Conservation (phyloP, 2,888 invertebrate genomes). For the Caenorhabditis sp. region DNA sequence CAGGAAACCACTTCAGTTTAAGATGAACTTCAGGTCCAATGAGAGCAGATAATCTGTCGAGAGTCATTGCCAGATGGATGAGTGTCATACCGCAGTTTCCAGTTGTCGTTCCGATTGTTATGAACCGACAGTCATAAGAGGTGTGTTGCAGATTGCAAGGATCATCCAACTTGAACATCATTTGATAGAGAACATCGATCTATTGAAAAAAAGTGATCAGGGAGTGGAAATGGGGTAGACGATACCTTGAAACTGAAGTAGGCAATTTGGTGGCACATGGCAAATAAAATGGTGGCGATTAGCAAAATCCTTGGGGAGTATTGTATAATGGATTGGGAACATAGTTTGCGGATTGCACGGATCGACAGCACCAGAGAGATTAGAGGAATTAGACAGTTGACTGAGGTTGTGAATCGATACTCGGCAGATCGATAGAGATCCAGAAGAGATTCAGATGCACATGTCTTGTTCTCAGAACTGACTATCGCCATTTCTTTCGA, state of each 20-base stretch:
- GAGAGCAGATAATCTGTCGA: conserved; percentile 18
- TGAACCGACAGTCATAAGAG: conserved; percentile 39
- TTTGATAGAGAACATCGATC: conserved; percentile 31
- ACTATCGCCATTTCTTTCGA: conserved; percentile 20
- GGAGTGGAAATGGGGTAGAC: not conserved
- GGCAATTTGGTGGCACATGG: conserved; percentile 31
- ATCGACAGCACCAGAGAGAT: conserved; percentile 21
- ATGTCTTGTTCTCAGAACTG: conserved; percentile 37
- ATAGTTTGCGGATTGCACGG: conserved; percentile 8
- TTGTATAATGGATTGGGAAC: conserved; percentile 44
- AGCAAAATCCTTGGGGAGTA: conserved; percentile 37
- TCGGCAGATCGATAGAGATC: conserved; percentile 14
- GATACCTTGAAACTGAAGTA: conserved; percentile 39
- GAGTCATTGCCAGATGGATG: conserved; percentile 24
- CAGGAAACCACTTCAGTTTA: conserved; percentile 14
- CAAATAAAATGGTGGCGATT: conserved; percentile 37
- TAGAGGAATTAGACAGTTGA: conserved; percentile 22
- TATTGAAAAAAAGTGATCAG: not conserved
- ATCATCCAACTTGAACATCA: conserved; percentile 23
- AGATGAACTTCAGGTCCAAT: not conserved
- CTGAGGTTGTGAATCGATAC: not conserved
- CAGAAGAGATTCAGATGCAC: conserved; percentile 25
- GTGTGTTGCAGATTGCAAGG: conserved; percentile 36
- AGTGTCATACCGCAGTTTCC: conserved; percentile 36
- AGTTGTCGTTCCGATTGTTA: conserved; percentile 29